phyloP scores from a whole-genome alignment of 2,797 vertebrate species.

The Chiroxiphia lanceolata region DNA sequence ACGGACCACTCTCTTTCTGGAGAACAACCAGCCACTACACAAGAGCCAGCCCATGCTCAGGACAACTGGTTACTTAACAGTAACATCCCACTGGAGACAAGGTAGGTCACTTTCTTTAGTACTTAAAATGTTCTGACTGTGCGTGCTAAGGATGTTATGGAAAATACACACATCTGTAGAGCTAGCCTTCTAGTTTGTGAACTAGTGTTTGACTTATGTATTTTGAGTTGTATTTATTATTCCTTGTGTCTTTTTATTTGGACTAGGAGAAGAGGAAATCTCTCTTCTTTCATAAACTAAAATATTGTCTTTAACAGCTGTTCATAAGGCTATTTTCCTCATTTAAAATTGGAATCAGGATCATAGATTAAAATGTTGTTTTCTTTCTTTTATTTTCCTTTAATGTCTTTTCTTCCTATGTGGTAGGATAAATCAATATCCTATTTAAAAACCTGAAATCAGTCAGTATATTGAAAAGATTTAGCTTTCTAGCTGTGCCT shows the following conservation, averaged over 20 bases:
- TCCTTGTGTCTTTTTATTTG: slow-evolving; percentile 5
- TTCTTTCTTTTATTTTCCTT: not conserved
- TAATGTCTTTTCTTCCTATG: slow-evolving; percentile 7
- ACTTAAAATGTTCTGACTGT: not conserved
- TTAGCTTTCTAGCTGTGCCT: not conserved
- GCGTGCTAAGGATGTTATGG: not conserved
- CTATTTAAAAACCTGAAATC: slow-evolving; percentile 43
- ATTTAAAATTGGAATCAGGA: not conserved
- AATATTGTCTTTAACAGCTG: not conserved
- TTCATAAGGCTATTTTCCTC: slow-evolving; percentile 23
- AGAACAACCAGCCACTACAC: slow-evolving; percentile 84
- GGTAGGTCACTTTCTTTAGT: slow-evolving; percentile 74
- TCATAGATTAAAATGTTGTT: slow-evolving; percentile 32
- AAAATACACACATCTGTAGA: not conserved
- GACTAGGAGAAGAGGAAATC: slow-evolving; percentile 3
- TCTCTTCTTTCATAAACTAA: slow-evolving; percentile 15
- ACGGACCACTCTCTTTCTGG: slow-evolving; percentile 92
- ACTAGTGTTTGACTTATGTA: not conserved
- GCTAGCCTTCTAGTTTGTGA: not conserved
- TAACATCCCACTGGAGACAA: slow-evolving; percentile 98
- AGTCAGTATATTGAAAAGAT: slow-evolving; percentile 34
- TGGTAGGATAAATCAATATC: slow-evolving; percentile 37
- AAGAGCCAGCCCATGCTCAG: slow-evolving; percentile 87
- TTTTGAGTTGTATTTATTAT: not conserved
- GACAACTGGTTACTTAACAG: slow-evolving; percentile 99